These are phyloP conservation scores for Melopsittacus undulatus DNA, from an alignment of 2,797 vertebrate genomes.

Conservation along the genomic window DNA sequence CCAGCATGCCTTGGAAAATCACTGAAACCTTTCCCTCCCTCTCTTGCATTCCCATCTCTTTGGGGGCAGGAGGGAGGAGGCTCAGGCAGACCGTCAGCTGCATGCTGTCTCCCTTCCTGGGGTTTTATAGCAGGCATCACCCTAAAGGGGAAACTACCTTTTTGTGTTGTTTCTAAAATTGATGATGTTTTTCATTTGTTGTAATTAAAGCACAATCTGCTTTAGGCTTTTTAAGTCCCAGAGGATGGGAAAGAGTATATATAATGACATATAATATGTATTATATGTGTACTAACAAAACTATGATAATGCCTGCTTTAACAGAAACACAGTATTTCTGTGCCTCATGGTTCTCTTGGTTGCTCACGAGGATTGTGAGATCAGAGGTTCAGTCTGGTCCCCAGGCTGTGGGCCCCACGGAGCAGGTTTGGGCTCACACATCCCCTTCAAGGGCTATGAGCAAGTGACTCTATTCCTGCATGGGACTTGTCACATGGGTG, in stretches of 20 bases:
- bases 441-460: accelerated
- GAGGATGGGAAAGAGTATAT: not conserved
- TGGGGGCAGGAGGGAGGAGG: not conserved
- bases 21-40: not conserved
- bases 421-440: not conserved
- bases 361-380: not conserved
- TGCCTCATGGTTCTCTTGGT: accelerated
- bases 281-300: not conserved
- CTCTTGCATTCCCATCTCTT: not conserved
- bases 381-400: accelerated
- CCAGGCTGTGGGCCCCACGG: not conserved
- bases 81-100: accelerated
- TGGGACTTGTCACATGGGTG: accelerated
- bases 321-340: not conserved
- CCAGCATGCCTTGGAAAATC: slow-evolving; percentile 40
- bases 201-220: accelerated
- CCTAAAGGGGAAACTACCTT: not conserved
- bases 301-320: not conserved
- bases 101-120: not conserved
- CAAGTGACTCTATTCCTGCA: accelerated
- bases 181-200: not conserved
- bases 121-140: not conserved
- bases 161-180: not conserved
- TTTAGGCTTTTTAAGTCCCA: not conserved
- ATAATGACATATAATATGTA: not conserved